phyloP scores from a whole-genome alignment of 2,113 vertebrate species.

The Petrocephalus microphthalmus region DNA sequence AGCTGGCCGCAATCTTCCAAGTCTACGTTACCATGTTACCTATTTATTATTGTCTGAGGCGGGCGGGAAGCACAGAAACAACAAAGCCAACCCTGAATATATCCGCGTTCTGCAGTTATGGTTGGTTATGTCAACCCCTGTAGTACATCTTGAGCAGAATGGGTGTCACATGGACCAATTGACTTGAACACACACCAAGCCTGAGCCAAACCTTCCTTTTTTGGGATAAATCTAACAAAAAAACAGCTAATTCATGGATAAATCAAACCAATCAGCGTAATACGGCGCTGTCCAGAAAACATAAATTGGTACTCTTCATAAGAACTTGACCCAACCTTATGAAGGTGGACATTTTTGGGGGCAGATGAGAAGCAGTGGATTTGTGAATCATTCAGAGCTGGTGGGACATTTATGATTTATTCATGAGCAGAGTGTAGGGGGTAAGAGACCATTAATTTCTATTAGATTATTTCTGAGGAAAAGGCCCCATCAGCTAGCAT shows the following conservation, averaged over 20 bases:
- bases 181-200: background rate
- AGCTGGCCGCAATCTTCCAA: background rate
- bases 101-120: background rate
- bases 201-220: background rate
- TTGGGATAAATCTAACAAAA: background rate
- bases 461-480: background rate
- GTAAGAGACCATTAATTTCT: background rate
- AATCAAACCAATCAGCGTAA: background rate
- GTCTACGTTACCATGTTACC: background rate
- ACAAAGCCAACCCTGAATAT: background rate
- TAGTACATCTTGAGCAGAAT: background rate
- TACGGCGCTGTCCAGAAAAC: background rate
- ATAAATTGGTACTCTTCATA: background rate
- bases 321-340: background rate
- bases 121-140: background rate
- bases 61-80: background rate
- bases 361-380: background rate
- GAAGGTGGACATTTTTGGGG: background rate
- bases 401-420: slow-evolving; percentile 16
- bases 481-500: background rate
- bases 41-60: background rate
- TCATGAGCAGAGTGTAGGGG: background rate
- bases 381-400: background rate
- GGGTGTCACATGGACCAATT: background rate
- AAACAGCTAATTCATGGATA: background rate